phyloP scores from a whole-genome alignment of 2,113 vertebrate species.

The Stigmatopora nigra region DNA sequence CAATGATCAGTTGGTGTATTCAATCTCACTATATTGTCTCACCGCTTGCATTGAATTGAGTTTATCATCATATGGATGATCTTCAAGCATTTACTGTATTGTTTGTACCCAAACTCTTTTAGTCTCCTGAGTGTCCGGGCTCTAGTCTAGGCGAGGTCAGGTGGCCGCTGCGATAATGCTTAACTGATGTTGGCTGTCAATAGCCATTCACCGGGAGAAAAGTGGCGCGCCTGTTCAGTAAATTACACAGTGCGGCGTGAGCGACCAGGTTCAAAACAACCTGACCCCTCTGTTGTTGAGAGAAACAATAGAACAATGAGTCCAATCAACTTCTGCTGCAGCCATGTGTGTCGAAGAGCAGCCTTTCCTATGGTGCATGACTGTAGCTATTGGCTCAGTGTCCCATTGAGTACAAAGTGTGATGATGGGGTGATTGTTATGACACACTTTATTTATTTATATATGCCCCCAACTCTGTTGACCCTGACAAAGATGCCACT shows the following conservation, averaged over 20 bases:
- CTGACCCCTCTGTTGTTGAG: slow-evolving; percentile 61
- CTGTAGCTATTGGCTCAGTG: slow-evolving; percentile 57
- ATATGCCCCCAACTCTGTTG: slow-evolving; percentile 30
- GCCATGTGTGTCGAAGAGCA: slow-evolving; percentile 55
- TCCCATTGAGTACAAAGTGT: slow-evolving; percentile 53
- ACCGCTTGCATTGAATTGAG: neutral
- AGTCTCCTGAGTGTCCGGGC: slow-evolving; percentile 30
- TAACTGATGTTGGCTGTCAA: slow-evolving; percentile 63
- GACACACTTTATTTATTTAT: slow-evolving; percentile 35
- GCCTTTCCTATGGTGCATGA: slow-evolving; percentile 55
- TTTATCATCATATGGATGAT: neutral
- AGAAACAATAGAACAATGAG: slow-evolving; percentile 68
- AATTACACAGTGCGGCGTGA: slow-evolving; percentile 63
- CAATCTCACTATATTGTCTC: neutral
- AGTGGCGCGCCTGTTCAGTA: slow-evolving; percentile 64
- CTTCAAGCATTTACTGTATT: neutral
- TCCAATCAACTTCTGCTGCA: slow-evolving; percentile 62
- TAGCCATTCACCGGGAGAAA: slow-evolving; percentile 62
- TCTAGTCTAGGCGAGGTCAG: slow-evolving; percentile 45
- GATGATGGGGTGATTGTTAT: slow-evolving; percentile 61
- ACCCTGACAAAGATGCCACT: slow-evolving; percentile 37
- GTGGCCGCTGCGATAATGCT: slow-evolving; percentile 57
- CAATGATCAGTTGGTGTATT: neutral
- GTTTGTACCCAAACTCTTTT: neutral
- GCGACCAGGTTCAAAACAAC: slow-evolving; percentile 56